These are phyloP conservation scores for Heliconius aoede DNA, from an alignment of 2,888 invertebrate species.

Conservation along the genomic window DNA sequence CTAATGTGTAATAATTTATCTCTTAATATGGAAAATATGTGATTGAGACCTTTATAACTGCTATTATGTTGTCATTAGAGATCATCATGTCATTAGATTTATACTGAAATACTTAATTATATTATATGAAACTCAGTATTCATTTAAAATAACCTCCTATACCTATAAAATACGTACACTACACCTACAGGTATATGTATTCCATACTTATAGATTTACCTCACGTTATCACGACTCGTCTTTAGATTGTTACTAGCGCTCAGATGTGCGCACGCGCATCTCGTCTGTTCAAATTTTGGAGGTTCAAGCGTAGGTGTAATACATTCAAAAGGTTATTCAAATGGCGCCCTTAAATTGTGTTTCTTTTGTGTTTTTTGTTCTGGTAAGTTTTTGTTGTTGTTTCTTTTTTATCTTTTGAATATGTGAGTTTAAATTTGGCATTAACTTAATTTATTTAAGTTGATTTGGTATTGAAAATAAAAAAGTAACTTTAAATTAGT, in stretches of 20 bases:
- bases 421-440: background rate
- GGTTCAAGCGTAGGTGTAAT: constrained; percentile 57
- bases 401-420: background rate
- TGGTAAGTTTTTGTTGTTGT: constrained; percentile 50
- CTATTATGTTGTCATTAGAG: no score
- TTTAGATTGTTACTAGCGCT: constrained; percentile 41
- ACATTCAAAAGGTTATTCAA: constrained; percentile 53
- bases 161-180: background rate
- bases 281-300: constrained; percentile 63
- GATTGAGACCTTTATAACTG: no score
- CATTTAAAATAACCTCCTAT: background rate
- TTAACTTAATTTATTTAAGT: background rate
- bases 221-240: constrained; percentile 12
- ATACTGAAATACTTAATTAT: no score
- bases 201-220: background rate
- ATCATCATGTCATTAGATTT: no score
- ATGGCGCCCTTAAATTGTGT: constrained; percentile 48
- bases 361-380: constrained; percentile 39
- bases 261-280: constrained; percentile 70
- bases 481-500: no score
- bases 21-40: no score
- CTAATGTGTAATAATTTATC: no score
- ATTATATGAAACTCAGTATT: no score
- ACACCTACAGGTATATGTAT: background rate
- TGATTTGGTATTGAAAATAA: no score